These are phyloP conservation scores for Epinephelus moara DNA, from an alignment of 2,113 vertebrate genomes.

Conservation along the genomic window DNA sequence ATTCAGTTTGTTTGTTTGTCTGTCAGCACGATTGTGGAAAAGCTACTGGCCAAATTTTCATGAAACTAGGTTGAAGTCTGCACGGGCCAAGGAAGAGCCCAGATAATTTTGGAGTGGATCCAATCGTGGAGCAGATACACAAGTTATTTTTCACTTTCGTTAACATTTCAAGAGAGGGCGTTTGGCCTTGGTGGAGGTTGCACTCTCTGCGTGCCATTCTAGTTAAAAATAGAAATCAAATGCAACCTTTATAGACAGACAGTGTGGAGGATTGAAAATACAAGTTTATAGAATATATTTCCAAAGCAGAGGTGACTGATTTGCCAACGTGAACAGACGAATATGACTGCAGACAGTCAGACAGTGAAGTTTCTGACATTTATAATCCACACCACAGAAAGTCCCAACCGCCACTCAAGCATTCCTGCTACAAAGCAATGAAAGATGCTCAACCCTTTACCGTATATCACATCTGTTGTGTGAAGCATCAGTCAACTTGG, in stretches of 20 bases:
- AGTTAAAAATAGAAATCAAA: too few species aligned
- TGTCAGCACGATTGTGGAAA: too few species aligned
- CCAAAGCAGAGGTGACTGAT: background rate
- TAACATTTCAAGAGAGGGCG: too few species aligned
- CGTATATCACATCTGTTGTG: slow-evolving; percentile 14
- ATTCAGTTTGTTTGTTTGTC: too few species aligned
- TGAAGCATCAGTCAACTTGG: slow-evolving; percentile 22
- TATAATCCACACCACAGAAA: background rate
- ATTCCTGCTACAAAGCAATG: background rate
- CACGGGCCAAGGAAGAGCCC: too few species aligned
- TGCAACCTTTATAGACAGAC: background rate
- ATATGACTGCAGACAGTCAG: background rate
- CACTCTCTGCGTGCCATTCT: too few species aligned
- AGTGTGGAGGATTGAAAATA: background rate
- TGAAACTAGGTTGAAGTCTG: too few species aligned
- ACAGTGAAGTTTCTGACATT: background rate
- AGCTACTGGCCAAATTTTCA: too few species aligned
- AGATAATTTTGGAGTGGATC: too few species aligned
- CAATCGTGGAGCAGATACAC: too few species aligned
- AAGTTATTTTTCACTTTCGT: too few species aligned
- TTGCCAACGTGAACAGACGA: background rate
- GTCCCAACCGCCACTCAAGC: slow-evolving; percentile 22
- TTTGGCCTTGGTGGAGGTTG: too few species aligned
- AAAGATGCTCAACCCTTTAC: slow-evolving; percentile 15
- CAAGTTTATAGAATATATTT: background rate